Evolutionary conservation across 2,797 vertebrate species (phyloP).

Genomic region (Holocentrus rufus): DNA sequence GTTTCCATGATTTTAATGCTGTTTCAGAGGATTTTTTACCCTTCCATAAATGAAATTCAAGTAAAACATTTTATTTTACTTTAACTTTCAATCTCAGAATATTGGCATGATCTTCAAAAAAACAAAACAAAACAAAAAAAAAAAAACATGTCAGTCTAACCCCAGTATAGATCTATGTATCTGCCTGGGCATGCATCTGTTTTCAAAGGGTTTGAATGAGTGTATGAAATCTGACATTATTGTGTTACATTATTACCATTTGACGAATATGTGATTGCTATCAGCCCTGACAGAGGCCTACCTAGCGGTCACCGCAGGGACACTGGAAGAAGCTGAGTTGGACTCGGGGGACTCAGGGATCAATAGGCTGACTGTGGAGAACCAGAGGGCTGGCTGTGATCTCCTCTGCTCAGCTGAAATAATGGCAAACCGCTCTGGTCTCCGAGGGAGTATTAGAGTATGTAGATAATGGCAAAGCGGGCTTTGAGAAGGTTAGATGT

Average conservation of each 20-base stretch:
- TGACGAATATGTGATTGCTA: conserved; percentile 53
- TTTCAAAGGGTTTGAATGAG: neutral
- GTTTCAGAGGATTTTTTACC: too few relatives aligned
- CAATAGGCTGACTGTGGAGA: conserved; percentile 43
- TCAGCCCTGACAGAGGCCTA: conserved; percentile 38
- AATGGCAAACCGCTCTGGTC: conserved; percentile 51
- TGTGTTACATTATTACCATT: conserved; percentile 34
- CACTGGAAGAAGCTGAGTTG: conserved; percentile 11
- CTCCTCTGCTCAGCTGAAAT: conserved; percentile 57
- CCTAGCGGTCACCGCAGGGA: conserved; percentile 24
- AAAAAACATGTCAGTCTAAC: too few relatives aligned
- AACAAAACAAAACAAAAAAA: too few relatives aligned
- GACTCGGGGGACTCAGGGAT: conserved; percentile 55
- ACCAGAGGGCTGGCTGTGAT: conserved; percentile 43
- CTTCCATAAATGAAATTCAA: too few relatives aligned
- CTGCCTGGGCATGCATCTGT: neutral
- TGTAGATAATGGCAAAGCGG: conserved; percentile 46
- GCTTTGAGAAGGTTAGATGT: conserved; percentile 32
- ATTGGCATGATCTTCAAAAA: too few relatives aligned
- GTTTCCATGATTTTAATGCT: too few relatives aligned
- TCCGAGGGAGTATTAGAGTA: conserved; percentile 65
- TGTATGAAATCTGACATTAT: neutral
- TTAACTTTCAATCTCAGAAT: too few relatives aligned
- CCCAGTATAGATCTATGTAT: too few relatives aligned
- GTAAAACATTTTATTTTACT: too few relatives aligned